Evolutionary conservation across 2,888 invertebrate species (phyloP).

Genomic region (Drosophila hawaiiensis): DNA sequence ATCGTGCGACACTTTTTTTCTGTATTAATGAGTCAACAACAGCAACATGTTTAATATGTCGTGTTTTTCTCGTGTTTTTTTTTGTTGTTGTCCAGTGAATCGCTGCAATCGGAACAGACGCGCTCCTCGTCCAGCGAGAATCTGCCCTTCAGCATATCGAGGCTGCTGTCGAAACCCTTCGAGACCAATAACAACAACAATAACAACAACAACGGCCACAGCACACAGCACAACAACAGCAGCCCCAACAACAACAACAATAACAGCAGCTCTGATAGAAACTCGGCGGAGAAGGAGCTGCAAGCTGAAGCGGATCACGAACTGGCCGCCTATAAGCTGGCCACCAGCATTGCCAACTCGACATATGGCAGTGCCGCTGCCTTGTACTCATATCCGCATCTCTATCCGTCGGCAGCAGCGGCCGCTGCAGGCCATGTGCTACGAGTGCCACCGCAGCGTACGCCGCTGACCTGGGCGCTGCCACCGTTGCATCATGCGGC

Average conservation of each 20-base stretch:
- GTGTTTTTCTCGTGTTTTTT: not conserved
- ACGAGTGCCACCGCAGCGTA: slow-evolving; percentile 91
- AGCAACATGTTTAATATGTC: slow-evolving; percentile 23
- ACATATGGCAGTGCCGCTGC: slow-evolving; percentile 84
- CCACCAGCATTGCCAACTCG: slow-evolving; percentile 84
- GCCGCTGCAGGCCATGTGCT: slow-evolving; percentile 89
- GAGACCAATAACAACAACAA: slow-evolving; percentile 86
- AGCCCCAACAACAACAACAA: slow-evolving; percentile 45
- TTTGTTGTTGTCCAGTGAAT: slow-evolving; percentile 78
- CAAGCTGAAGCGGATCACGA: slow-evolving; percentile 83
- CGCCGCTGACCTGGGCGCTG: slow-evolving; percentile 86
- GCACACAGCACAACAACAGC: slow-evolving; percentile 44
- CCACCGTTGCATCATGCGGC: slow-evolving; percentile 88
- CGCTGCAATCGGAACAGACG: slow-evolving; percentile 86
- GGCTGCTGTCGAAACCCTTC: slow-evolving; percentile 91
- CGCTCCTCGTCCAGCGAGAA: slow-evolving; percentile 86
- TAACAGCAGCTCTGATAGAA: slow-evolving; percentile 43
- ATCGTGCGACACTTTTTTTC: slow-evolving; percentile 55
- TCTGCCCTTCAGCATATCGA: slow-evolving; percentile 93
- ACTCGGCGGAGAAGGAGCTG: slow-evolving; percentile 83
- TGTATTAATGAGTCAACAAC: not conserved
- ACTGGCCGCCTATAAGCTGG: slow-evolving; percentile 84
- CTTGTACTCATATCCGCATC: slow-evolving; percentile 85
- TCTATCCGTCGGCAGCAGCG: slow-evolving; percentile 85
- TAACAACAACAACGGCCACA: slow-evolving; percentile 53